Base-by-base conservation (phyloP, 2,797 vertebrate genomes). In the Pangasius krempfi region DNA sequence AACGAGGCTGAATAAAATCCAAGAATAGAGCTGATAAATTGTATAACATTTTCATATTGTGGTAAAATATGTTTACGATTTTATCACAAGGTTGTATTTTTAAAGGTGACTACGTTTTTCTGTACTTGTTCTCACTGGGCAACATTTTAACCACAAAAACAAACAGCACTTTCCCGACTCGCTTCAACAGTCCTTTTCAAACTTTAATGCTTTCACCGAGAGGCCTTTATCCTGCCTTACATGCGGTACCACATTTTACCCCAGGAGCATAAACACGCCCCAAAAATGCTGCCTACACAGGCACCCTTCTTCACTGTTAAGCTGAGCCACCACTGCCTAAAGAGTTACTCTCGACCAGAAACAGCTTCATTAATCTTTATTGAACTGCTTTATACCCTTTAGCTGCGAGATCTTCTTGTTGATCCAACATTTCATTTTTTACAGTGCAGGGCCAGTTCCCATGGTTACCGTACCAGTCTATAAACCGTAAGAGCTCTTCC, bases 401-500 rank as follows among this genome's bases (percentile, higher is more conserved):
- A 58, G 47, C 58, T 60, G 47, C 7, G 33, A 81, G 44, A 60
- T 82, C 68, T 81, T 7, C 0, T 62, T 60, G 75, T 84, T 44
- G 58, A 72, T 79, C 75, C 75, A 83, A 73, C 84, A 22, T 73
- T 62, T 81, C 44, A 50, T 89, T 86, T 86, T 86, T 88, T 89
- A 83, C 89, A 88, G 92, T 90, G 89, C 87, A 87, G 90, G 87
- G 89, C 91, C 91, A 91, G 92, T 92, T 91, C 89, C 87, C 88
- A 90, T 91, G 89, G 90, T 90, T 91, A 89, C 87, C 54, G 60
- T 85, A 80, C 22, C 80, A 85, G 76, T 91, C 66, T 89, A 81
- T 85, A 52, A 90, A 86, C 88, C 88, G 94, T 95, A 94, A 94
- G 94, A 91, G 93, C 95, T 93, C 94, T 93, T 91, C 94, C 95